phyloP scores from a whole-genome alignment of 64 coral and sea anemone species.

The Stylophora pistillata region DNA sequence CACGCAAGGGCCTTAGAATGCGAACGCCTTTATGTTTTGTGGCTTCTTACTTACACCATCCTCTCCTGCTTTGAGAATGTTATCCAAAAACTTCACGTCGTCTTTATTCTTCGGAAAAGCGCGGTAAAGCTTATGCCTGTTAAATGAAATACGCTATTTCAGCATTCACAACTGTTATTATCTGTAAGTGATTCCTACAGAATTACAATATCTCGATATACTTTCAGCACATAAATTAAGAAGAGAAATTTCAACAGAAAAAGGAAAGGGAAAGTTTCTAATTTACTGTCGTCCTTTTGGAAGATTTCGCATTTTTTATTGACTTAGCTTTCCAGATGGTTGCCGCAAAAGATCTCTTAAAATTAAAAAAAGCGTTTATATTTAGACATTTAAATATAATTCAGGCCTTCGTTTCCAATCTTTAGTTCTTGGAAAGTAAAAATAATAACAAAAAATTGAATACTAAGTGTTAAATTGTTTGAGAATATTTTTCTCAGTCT shows the following conservation, averaged over 20 bases:
- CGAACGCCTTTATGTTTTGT: too few species aligned
- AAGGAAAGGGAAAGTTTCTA: not conserved
- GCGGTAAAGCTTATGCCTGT: conserved; percentile 69
- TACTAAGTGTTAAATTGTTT: too few species aligned
- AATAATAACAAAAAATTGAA: too few species aligned
- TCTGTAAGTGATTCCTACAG: too few species aligned
- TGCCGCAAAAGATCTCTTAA: not conserved
- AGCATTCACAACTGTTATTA: not conserved
- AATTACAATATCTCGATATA: too few species aligned
- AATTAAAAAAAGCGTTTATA: not conserved
- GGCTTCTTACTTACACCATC: conserved; percentile 42
- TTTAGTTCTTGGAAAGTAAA: too few species aligned
- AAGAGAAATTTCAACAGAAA: not conserved
- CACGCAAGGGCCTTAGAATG: too few species aligned
- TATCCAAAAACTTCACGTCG: conserved; percentile 68
- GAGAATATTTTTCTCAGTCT: too few species aligned
- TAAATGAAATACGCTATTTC: not conserved
- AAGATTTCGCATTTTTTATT: not conserved
- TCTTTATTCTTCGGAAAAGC: conserved; percentile 54
- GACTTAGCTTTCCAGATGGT: conserved; percentile 13
- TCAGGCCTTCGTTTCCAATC: not conserved
- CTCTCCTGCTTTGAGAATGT: conserved; percentile 64
- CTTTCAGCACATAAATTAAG: too few species aligned
- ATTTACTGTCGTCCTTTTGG: not conserved
- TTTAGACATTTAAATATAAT: conserved; percentile 1